These are phyloP conservation scores for Napeogenes sylphis DNA, from an alignment of 2,888 invertebrate genomes.

Conservation along the genomic window DNA sequence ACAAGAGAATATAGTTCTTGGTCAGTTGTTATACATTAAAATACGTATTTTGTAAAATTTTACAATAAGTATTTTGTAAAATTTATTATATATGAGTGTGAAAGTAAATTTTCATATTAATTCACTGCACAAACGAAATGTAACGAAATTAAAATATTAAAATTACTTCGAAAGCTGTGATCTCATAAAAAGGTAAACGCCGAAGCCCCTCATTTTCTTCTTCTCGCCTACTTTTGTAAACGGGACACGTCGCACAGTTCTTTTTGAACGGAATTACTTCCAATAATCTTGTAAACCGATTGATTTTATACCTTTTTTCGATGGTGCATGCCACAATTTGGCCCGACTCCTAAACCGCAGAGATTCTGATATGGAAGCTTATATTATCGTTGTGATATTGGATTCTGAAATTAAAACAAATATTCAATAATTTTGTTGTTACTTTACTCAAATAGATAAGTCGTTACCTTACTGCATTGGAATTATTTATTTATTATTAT, in stretches of 20 bases:
- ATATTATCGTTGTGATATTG: constrained; percentile 16
- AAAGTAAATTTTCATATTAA: constrained; percentile 8
- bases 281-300: constrained; percentile 60
- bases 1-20: not conserved
- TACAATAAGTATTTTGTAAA: too few relatives aligned
- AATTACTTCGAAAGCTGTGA: constrained; percentile 28
- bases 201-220: constrained; percentile 48
- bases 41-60: not conserved
- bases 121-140: constrained; percentile 10
- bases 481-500: too few relatives aligned
- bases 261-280: constrained; percentile 74
- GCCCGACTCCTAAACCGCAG: constrained; percentile 41
- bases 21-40: not conserved
- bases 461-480: too few relatives aligned
- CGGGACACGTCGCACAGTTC: constrained; percentile 70
- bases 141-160: constrained; percentile 32
- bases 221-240: constrained; percentile 45
- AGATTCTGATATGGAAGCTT: constrained; percentile 51
- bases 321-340: constrained; percentile 62
- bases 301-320: constrained; percentile 67
- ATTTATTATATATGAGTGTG: constrained; percentile 6
- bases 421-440: too few relatives aligned
- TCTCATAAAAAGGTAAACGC: constrained; percentile 50
- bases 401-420: not conserved
- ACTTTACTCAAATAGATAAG: too few relatives aligned